These are phyloP conservation scores for Steatocranus sp. DNA, from an alignment of 2,797 vertebrate species.

Conservation along the genomic window DNA sequence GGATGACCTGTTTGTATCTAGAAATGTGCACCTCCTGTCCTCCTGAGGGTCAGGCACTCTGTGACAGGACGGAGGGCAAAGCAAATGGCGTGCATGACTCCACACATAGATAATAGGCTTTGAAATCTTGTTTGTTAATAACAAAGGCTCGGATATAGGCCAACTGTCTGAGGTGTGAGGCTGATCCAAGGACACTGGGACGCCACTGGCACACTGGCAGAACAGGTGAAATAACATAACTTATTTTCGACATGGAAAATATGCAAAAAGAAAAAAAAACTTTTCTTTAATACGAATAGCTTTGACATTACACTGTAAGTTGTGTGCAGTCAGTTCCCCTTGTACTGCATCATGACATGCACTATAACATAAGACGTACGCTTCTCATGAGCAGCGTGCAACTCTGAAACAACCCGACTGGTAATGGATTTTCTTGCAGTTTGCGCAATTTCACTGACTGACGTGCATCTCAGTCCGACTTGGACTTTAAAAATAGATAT, in stretches of 20 bases:
- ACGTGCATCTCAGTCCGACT: not conserved
- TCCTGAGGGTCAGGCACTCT: not conserved
- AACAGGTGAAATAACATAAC: not conserved
- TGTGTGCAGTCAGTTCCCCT: not conserved
- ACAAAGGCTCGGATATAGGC: slow-evolving; percentile 43
- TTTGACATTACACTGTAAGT: not conserved
- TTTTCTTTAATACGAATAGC: not conserved
- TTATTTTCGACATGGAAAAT: not conserved
- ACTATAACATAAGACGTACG: not conserved
- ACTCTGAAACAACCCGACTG: not conserved
- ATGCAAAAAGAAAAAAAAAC: not conserved
- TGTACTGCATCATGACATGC: not conserved
- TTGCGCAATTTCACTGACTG: not conserved
- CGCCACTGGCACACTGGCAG: not conserved
- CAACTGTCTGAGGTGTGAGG: slow-evolving; percentile 32
- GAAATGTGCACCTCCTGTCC: not conserved
- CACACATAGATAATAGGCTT: slow-evolving; percentile 50
- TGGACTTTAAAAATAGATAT: not conserved
- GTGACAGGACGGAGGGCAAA: slow-evolving; percentile 14
- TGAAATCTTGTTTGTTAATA: slow-evolving; percentile 52
- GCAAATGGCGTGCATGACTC: slow-evolving; percentile 16
- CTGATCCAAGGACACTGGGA: slow-evolving; percentile 39
- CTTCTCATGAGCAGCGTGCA: not conserved
- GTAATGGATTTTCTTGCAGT: not conserved
- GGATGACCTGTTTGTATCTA: not conserved